Conservation (phyloP, 2,888 invertebrate genomes). For the Plagodis dolabraria region DNA sequence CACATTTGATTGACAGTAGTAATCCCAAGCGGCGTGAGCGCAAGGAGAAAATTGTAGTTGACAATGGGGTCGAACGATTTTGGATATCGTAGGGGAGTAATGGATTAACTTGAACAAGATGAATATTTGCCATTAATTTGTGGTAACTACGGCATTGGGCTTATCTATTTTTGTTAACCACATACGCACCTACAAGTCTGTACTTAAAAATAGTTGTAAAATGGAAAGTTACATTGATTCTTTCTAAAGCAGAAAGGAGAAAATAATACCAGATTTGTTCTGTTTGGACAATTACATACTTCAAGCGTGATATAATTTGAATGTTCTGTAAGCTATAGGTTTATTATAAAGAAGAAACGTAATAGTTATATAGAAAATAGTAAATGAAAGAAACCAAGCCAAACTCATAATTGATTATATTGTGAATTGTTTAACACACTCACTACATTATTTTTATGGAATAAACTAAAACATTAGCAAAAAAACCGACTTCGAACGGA, state of each 20-base stretch:
- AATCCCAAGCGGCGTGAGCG: constrained; percentile 56
- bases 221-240: too few relatives aligned
- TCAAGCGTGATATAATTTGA: too few relatives aligned
- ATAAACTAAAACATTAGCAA: too few relatives aligned
- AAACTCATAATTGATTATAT: too few relatives aligned
- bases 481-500: too few relatives aligned
- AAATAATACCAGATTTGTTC: background rate
- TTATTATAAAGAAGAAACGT: too few relatives aligned
- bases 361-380: too few relatives aligned
- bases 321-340: background rate
- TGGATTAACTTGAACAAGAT: constrained; percentile 13
- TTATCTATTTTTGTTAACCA: too few relatives aligned
- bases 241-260: too few relatives aligned
- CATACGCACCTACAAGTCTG: background rate
- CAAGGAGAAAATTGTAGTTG: constrained; percentile 42
- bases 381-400: too few relatives aligned
- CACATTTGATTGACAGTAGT: constrained; percentile 74
- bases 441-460: too few relatives aligned
- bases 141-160: background rate
- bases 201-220: background rate
- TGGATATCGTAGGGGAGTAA: constrained; percentile 26
- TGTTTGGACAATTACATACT: background rate
- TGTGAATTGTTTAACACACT: too few relatives aligned
- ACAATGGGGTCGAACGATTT: constrained; percentile 36
- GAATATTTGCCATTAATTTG: constrained; percentile 18